These are phyloP conservation scores for Nematostella vectensis DNA, from an alignment of 92 coral and sea anemone genomes.

Conservation along the genomic window DNA sequence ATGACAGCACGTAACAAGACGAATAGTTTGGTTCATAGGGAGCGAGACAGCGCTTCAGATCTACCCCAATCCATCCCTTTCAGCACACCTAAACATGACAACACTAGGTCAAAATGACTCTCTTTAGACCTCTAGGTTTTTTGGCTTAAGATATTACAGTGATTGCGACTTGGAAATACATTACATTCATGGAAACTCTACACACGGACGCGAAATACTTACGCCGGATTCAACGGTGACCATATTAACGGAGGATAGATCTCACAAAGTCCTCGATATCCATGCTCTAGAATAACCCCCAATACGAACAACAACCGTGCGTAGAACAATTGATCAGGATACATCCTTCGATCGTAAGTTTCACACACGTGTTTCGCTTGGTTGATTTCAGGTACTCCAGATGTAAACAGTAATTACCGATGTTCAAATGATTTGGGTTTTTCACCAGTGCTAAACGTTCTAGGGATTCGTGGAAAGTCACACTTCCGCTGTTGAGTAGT, in stretches of 20 bases:
- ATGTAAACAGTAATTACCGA: not conserved
- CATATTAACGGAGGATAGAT: constrained; percentile 31
- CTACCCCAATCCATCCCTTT: no score
- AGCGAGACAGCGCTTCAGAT: no score
- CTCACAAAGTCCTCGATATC: constrained; percentile 13
- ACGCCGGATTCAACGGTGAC: constrained; percentile 42
- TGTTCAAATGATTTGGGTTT: not conserved
- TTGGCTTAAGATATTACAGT: not conserved
- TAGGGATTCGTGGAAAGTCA: not conserved
- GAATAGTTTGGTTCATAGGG: no score
- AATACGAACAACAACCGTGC: not conserved
- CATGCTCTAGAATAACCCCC: constrained; percentile 8
- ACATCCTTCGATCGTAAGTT: no score
- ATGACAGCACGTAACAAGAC: no score
- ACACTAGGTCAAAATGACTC: not conserved
- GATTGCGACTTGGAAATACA: not conserved
- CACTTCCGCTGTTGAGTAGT: constrained; percentile 3
- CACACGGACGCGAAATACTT: constrained; percentile 9
- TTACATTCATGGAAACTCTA: no score
- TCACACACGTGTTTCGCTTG: no score
- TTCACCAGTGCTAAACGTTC: not conserved
- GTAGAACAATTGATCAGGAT: no score
- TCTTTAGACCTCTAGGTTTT: not conserved
- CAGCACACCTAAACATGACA: not conserved
- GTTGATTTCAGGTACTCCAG: no score